Base-by-base conservation (phyloP, 2,888 invertebrate species). In the Acrobasis repandana region DNA sequence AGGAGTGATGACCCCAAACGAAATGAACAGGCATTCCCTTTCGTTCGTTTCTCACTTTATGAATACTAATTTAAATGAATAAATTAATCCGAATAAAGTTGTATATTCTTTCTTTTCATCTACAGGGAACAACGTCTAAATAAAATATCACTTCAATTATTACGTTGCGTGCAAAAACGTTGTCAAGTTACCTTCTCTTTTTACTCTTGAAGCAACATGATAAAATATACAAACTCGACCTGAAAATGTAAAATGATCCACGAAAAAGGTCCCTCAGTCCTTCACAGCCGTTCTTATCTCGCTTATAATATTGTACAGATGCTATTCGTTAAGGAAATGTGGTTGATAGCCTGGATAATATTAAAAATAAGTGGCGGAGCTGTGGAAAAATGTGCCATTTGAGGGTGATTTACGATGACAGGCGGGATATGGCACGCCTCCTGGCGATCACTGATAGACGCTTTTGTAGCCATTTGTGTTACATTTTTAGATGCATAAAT, bases 261-360 rank as follows among this genome's bases (percentile, higher is more conserved):
- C n/a, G 43, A n/a, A 43, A 43, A 3, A 43, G 43, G 3, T n/a
- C n/a, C 11, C 11, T 14, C 6, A 43, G 14, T 5, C 5, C 4
- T n/a, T 43, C 11, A n/a, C 10, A 43, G n/a, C 43, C 43, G 2
- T 43, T 20, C 50, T 50, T 50, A 33, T 50, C 20, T 28, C 50
- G 28, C 33, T 43, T 43, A 56, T 38, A 54, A 56, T 36, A 48
- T 49, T 16, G 14, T 18, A 34, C 58, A 58, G 47, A 46, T 49
- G 48, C 34, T 48, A 58, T 58, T 58, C 49, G 58, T 58, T 58
- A 58, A 49, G 58, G 58, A 58, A 49, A 58, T 57, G 43, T 46
- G 38, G 54, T 38, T 43, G 54, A 54, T 54, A 54, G 54, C 54
- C 54, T 43, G 54, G 54, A 54, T 54, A 54, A 54, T 54, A 54